Percentiles rank a stretch among this genome's conserved stretches.
Evolutionary conservation across 2,888 invertebrate species (phyloP).

Genomic region (Lycaena phlaeas): DNA sequence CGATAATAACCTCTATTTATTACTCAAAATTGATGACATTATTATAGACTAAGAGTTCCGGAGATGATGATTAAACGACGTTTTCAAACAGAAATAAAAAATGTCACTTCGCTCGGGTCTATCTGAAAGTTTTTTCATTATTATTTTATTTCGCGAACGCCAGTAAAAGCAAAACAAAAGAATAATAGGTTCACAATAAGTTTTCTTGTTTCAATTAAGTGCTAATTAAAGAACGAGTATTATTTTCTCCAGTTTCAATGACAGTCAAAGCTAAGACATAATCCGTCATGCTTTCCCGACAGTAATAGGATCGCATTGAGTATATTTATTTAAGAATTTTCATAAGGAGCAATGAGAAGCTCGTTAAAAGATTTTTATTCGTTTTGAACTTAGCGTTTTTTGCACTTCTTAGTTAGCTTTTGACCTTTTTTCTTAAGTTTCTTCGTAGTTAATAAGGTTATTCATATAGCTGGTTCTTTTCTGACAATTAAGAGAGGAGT

Average conservation of each 20-base stretch:
- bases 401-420: too few species aligned
- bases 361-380: slow-evolving; percentile 22
- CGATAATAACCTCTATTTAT: too few species aligned
- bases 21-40: too few species aligned
- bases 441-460: too few species aligned
- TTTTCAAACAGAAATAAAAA: too few species aligned
- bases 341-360: slow-evolving; percentile 19
- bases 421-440: too few species aligned
- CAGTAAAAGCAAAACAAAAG: neutral
- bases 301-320: neutral
- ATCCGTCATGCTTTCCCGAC: neutral
- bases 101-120: neutral
- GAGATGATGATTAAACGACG: too few species aligned
- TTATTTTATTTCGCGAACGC: neutral
- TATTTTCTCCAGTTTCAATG: slow-evolving; percentile 1
- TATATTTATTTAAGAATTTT: slow-evolving; percentile 13
- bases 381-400: too few species aligned
- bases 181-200: slow-evolving; percentile 1
- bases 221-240: slow-evolving; percentile 2
- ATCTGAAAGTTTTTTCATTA: slow-evolving; percentile 1
- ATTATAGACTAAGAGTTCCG: too few species aligned
- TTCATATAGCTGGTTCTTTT: too few species aligned
- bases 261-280: neutral
- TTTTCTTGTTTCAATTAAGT: slow-evolving; percentile 1
- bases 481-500: too few species aligned